Conservation (phyloP, 2,888 invertebrate genomes). For the Tiliacea aurago region DNA sequence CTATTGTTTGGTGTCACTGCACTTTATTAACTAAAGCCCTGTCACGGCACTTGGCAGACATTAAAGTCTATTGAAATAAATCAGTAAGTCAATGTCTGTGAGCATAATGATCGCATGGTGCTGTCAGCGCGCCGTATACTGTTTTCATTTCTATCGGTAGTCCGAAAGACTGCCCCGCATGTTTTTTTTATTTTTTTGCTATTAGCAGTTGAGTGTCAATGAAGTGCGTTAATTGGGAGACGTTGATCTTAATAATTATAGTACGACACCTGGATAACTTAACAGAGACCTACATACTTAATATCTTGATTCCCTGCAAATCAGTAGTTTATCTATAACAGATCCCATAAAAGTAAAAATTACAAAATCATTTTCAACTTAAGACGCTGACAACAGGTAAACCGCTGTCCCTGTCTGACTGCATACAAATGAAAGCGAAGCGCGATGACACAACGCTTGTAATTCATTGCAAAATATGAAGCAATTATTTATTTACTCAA, state of each 20-base stretch:
- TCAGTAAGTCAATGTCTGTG: conserved; percentile 83
- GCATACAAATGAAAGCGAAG: no score
- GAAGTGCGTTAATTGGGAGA: not conserved
- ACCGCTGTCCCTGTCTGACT: no score
- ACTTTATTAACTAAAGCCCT: conserved; percentile 49
- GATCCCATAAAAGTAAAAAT: not conserved
- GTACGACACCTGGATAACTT: no score
- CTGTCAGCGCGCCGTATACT: conserved; percentile 88
- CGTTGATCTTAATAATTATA: not conserved
- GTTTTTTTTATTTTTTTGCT: not conserved
- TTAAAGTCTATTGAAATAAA: conserved; percentile 73
- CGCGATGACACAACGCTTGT: no score
- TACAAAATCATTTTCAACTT: no score
- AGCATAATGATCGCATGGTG: conserved; percentile 79
- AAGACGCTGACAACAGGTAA: no score
- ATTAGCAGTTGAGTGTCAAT: not conserved
- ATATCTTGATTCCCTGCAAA: no score
- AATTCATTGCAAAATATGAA: no score
- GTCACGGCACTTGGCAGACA: conserved; percentile 53
- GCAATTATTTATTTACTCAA: no score
- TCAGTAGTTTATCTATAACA: no score
- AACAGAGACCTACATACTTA: not conserved
- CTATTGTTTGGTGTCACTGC: conserved; percentile 49
- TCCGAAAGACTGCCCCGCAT: no score
- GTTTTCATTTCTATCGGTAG: no score